A percentile compares a stretch with the other conserved stretches of the same genome.
Conservation (phyloP, 2,797 vertebrate species). For the Clarias pachynema region DNA sequence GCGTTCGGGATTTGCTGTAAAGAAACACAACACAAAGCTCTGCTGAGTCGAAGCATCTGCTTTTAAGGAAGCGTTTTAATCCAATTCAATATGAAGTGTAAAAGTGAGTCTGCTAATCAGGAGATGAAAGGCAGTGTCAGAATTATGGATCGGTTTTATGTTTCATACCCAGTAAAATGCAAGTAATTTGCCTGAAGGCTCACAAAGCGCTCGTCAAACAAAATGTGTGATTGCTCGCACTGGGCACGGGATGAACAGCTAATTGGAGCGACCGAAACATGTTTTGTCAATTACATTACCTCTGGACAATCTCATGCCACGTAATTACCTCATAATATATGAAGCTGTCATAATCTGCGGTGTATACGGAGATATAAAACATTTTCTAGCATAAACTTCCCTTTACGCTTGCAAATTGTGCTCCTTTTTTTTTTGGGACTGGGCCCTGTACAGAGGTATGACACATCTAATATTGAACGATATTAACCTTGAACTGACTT, state of each 20-base stretch:
- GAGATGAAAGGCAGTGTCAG: not conserved
- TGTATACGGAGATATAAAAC: not conserved
- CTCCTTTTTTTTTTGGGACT: not conserved
- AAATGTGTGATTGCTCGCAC: not conserved
- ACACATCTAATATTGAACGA: not conserved
- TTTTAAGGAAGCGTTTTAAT: not conserved
- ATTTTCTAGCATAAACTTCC: not conserved
- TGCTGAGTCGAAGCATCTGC: not conserved
- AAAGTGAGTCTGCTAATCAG: not conserved
- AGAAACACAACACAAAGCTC: not conserved
- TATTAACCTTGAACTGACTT: not conserved
- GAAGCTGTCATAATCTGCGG: not conserved
- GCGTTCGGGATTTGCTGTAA: slow-evolving; percentile 96
- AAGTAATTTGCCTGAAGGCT: slow-evolving; percentile 2
- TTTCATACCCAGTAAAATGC: not conserved
- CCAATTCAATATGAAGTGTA: not conserved
- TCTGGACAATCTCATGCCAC: not conserved
- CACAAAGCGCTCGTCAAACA: not conserved
- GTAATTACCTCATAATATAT: not conserved
- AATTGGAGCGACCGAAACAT: not conserved
- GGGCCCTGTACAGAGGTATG: not conserved
- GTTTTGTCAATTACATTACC: not conserved
- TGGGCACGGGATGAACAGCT: not conserved
- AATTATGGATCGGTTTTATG: not conserved
- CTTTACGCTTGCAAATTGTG: not conserved